Evolutionary conservation across 2,797 vertebrate species (phyloP).

Genomic region (Taenioides sp.): DNA sequence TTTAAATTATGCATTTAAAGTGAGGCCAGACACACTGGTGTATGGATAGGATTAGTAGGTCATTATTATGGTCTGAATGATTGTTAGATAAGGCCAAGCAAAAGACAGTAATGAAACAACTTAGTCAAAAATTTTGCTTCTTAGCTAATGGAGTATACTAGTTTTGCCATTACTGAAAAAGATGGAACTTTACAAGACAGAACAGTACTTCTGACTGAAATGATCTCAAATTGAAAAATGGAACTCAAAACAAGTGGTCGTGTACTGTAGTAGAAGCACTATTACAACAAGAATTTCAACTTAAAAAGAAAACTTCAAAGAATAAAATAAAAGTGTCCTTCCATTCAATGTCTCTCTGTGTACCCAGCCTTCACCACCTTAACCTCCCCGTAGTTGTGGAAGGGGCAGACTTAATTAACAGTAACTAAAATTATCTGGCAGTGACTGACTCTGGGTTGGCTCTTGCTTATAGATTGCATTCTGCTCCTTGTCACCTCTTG

Average conservation of each 20-base stretch:
- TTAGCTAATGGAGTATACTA: too few species aligned
- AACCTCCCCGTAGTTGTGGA: too few species aligned
- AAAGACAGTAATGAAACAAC: too few species aligned
- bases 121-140: too few species aligned
- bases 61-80: too few species aligned
- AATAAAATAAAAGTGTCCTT: not conserved
- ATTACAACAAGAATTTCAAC: not conserved
- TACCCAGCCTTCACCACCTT: not conserved
- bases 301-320: not conserved
- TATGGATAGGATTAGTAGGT: too few species aligned
- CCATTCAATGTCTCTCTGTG: not conserved
- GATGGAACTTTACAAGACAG: too few species aligned
- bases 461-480: constrained; percentile 6
- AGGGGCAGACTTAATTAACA: not conserved
- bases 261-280: not conserved
- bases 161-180: too few species aligned
- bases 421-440: not conserved
- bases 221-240: not conserved
- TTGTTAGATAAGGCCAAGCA: too few species aligned
- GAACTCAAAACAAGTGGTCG: not conserved
- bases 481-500: not conserved
- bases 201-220: too few species aligned
- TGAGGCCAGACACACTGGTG: too few species aligned
- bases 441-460: not conserved
- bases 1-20: too few species aligned